Conservation (phyloP, 2,113 vertebrate species). For the Phycodurus eques region DNA sequence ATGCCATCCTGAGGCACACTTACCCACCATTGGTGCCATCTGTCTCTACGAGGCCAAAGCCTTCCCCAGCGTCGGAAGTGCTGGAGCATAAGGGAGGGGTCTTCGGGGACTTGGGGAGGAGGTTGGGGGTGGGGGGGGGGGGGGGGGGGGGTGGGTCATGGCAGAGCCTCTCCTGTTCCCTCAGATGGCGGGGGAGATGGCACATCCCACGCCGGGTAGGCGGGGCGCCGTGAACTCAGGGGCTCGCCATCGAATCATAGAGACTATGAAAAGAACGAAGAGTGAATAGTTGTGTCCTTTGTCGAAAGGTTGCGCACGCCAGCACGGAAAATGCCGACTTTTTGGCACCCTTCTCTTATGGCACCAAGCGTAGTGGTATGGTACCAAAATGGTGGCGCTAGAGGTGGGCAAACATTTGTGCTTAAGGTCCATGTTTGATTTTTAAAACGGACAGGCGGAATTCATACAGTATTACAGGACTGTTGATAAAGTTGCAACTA, state of each 20-base stretch:
- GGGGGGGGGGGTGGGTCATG: slow-evolving; percentile 42
- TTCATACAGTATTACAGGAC: no score
- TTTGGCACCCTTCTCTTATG: not conserved
- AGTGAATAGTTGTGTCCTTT: not conserved
- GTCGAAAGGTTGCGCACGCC: not conserved
- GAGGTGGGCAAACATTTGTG: not conserved
- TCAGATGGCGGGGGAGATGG: slow-evolving; percentile 59
- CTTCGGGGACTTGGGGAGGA: no score
- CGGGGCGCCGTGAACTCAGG: slow-evolving; percentile 42
- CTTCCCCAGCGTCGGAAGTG: slow-evolving; percentile 43
- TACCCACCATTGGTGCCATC: slow-evolving; percentile 55
- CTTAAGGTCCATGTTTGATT: not conserved
- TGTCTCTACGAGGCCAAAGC: slow-evolving; percentile 40
- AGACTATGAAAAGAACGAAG: slow-evolving; percentile 15
- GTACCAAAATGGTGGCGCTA: not conserved
- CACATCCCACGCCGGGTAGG: slow-evolving; percentile 55
- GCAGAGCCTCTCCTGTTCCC: slow-evolving; percentile 52
- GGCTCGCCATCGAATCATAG: not conserved
- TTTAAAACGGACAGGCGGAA: no score
- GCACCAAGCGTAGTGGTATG: not conserved
- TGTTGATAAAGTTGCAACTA: no score
- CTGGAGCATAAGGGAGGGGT: slow-evolving; percentile 38
- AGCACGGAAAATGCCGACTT: not conserved
- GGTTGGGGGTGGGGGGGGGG: slow-evolving; percentile 36
- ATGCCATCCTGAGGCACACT: slow-evolving; percentile 39